Evolutionary conservation across 2,113 vertebrate species (phyloP), one percentile per base, ranked within the genome.

Genomic region (Gila orcuttii): DNA sequence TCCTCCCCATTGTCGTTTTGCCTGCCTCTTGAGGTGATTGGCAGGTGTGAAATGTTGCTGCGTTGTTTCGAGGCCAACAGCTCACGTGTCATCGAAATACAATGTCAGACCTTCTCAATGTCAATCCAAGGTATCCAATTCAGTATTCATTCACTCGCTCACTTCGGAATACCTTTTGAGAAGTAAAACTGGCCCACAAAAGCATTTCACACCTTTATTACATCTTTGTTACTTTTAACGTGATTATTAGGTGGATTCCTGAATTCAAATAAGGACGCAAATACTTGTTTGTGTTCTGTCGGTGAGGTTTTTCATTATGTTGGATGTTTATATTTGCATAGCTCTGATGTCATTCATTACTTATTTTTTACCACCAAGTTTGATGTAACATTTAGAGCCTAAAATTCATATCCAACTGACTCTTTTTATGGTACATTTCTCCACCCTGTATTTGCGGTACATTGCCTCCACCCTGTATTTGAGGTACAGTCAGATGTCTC

Each of bases 401-500:
- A 9, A 69, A 68, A 36, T 47, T 52, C 1, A 36, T 28, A 69
- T 69, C 28, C 42, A 82, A 15, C 15, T 2, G 21, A 31, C 42
- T 66, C 42, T 21, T 31, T 28, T 66, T 23, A 17, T 68, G 68
- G 33, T 25, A 42, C 33, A 25, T 69, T 73, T 59, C 68, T 57
- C 68, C 66, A 55, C 68, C 66, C 66, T n/a, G 13, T 2, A 9
- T 83, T 83, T 83, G 42, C 39, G 36, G n/a, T 11, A 45, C 88
- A 88, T 39, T 39, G n/a, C 5, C 5, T 39, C 36, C 36, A 39
- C 66, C 66, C 66, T 25, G 13, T 3, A 10, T 83, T 83, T 83
- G 42, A 64, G 36, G n/a, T 17, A 45, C 88, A 88, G 85, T 91
- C 88, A 87, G 89, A 91, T 88, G 77, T 68, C 52, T 88, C 45